Base-by-base conservation (phyloP, 2,113 vertebrate genomes). In the Tetraodon nigroviridis region DNA sequence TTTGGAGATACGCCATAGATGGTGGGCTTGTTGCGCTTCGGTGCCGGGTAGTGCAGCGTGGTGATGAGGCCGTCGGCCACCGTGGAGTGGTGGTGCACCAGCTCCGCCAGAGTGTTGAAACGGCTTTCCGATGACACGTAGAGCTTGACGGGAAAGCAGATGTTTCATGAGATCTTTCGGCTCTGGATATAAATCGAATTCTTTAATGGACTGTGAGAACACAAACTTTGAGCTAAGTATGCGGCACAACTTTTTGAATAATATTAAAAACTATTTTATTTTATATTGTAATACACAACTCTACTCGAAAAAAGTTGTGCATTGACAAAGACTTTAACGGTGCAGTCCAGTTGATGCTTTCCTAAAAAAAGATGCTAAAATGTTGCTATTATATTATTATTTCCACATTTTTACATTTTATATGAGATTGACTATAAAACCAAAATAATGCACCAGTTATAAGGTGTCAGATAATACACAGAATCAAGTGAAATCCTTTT, bases 71-170 rank as follows among this genome's bases (percentile, higher is more conserved):
- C 97, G 13, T 99, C 97, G 0, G 96, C 92, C 22, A 99, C 96
- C 0, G 96, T 99, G 4, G 96, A 99, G 21, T 99, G 97, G 71
- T 99, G 97, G 71, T 99, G 97, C 6, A 99, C 97, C 89, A 99
- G 51, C 89, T 99, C 97, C 0, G 97, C 96, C 79, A 99, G 75
- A 0, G 95, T 97, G 91, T 92, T 99, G 89, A 99, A 99, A 73
- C 96, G 96, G 84, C 97, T 99, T 75, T 99, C 97, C 0, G 97
- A 99, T 2, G 96, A 98, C 44, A 99, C 97, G 0, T 98, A 99
- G n/a, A 99, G 92, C 97, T 99, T 6, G 44, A 6, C 6, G 44
- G 15, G 13, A 17, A 13, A 44, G 42, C 5, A 49, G 61, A 5
- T 16, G 44, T 15, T 17, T 17, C 1, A 45, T 37, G 32, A 37